These are phyloP conservation scores for Tryphoninae sp. DNA, from an alignment of 2,888 invertebrate species.

Conservation along the genomic window DNA sequence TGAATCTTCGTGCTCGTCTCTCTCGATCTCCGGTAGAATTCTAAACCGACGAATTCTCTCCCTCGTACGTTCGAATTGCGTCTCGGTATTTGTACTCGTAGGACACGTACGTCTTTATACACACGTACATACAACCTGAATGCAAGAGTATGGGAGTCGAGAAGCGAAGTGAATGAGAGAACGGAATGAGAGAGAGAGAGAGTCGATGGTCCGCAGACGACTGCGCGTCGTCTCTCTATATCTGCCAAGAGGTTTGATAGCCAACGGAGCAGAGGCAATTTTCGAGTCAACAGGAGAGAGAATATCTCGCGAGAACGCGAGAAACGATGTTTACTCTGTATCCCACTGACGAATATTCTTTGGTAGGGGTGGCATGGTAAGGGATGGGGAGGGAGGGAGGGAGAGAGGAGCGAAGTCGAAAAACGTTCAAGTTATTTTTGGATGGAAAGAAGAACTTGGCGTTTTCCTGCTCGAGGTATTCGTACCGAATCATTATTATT, in stretches of 20 bases:
- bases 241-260: slow-evolving; percentile 19
- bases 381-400: slow-evolving; percentile 13
- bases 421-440: slow-evolving; percentile 60
- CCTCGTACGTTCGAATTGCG: slow-evolving; percentile 46
- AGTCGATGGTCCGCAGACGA: slow-evolving; percentile 35
- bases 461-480: slow-evolving; percentile 48
- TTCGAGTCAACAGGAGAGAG: slow-evolving; percentile 38
- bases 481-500: slow-evolving; percentile 35
- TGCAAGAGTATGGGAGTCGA: not conserved
- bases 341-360: slow-evolving; percentile 60
- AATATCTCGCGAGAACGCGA: slow-evolving; percentile 52
- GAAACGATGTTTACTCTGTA: slow-evolving; percentile 50
- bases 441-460: slow-evolving; percentile 51
- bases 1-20: slow-evolving; percentile 6
- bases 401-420: slow-evolving; percentile 21
- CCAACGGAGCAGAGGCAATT: slow-evolving; percentile 42
- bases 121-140: slow-evolving; percentile 3
- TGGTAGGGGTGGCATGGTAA: slow-evolving; percentile 39
- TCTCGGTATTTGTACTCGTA: slow-evolving; percentile 42
- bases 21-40: slow-evolving; percentile 29
- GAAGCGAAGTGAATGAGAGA: slow-evolving; percentile 54
- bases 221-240: slow-evolving; percentile 35
- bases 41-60: slow-evolving; percentile 42
- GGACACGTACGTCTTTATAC: slow-evolving; percentile 9
- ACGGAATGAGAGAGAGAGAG: slow-evolving; percentile 50